A percentile compares a stretch with the other conserved stretches of the same genome.
These are phyloP conservation scores for Nothobranchius kuhntae DNA, from an alignment of 2,113 vertebrate species.

Conservation along the genomic window DNA sequence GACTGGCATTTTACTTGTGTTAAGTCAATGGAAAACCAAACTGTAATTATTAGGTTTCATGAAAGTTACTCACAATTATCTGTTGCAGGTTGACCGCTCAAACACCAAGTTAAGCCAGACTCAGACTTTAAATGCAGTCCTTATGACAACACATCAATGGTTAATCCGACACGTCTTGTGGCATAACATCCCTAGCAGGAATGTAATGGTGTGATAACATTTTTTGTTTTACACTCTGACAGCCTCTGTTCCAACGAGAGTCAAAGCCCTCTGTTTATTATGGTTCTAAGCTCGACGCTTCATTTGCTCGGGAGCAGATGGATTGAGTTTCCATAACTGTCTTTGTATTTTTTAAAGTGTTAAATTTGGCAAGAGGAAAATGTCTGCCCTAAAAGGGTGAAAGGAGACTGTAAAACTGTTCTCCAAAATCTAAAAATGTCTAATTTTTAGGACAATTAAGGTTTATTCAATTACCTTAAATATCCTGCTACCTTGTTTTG, in stretches of 20 bases:
- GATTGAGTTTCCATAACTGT: constrained; percentile 48
- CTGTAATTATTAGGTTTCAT: constrained; percentile 78
- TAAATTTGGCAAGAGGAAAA: constrained; percentile 37
- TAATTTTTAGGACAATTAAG: no score
- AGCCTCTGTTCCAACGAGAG: constrained; percentile 53
- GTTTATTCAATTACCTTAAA: no score
- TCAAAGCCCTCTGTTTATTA: constrained; percentile 54
- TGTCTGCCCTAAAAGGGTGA: constrained; percentile 23
- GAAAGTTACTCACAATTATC: constrained; percentile 69
- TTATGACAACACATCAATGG: constrained; percentile 61
- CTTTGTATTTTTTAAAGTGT: constrained; percentile 48
- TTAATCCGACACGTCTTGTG: constrained; percentile 58
- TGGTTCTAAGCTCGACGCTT: constrained; percentile 30
- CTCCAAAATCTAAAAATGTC: no score
- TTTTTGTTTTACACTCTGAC: constrained; percentile 51
- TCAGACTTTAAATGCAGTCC: constrained; percentile 61
- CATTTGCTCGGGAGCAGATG: constrained; percentile 28
- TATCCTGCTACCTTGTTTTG: no score
- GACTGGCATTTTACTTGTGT: constrained; percentile 36
- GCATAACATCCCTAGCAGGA: constrained; percentile 47
- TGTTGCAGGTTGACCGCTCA: constrained; percentile 72
- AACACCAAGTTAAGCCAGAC: constrained; percentile 62
- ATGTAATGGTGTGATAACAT: constrained; percentile 37
- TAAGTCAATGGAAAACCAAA: constrained; percentile 74
- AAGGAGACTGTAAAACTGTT: constrained; percentile 13